A percentile compares a stretch with the other conserved stretches of the same genome.
Conservation (phyloP, 2,888 invertebrate species). For the Pammene fasciana region DNA sequence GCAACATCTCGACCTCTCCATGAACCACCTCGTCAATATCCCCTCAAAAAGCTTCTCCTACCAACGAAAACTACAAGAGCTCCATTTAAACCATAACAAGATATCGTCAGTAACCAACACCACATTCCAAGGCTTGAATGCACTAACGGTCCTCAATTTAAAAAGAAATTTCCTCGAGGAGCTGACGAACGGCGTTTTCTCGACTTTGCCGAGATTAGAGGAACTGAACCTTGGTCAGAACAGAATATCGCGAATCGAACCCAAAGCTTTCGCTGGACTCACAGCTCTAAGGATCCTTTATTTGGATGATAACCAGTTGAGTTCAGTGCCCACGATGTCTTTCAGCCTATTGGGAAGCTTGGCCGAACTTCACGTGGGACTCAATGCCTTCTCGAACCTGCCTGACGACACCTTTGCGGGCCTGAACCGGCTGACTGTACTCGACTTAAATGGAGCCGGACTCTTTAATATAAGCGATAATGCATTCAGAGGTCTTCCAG, state of each 20-base stretch:
- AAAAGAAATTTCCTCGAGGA: constrained; percentile 92
- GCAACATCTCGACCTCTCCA: constrained; percentile 92
- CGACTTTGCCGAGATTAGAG: constrained; percentile 89
- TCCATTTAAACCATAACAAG: constrained; percentile 93
- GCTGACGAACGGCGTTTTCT: constrained; percentile 88
- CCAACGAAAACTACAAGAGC: constrained; percentile 91
- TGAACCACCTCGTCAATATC: constrained; percentile 92
- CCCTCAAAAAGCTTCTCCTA: constrained; percentile 90
- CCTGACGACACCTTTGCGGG: constrained; percentile 91
- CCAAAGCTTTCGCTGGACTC: constrained; percentile 89
- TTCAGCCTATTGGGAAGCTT: constrained; percentile 89
- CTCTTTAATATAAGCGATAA: constrained; percentile 90
- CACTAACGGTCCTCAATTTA: constrained; percentile 90
- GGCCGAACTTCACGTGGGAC: constrained; percentile 92
- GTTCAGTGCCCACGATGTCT: constrained; percentile 88
- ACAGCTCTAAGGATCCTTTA: constrained; percentile 90
- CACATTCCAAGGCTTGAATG: constrained; percentile 90
- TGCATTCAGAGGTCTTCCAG: constrained; percentile 89
- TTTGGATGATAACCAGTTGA: constrained; percentile 92
- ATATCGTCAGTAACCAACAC: constrained; percentile 90
- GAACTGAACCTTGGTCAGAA: constrained; percentile 94
- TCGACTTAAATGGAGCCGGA: constrained; percentile 92
- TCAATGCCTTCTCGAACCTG: constrained; percentile 90
- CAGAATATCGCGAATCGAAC: constrained; percentile 91
- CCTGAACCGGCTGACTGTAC: constrained; percentile 87